These are phyloP conservation scores for Tenebrosternarchus preto DNA, from an alignment of 2,113 vertebrate genomes.

Conservation along the genomic window DNA sequence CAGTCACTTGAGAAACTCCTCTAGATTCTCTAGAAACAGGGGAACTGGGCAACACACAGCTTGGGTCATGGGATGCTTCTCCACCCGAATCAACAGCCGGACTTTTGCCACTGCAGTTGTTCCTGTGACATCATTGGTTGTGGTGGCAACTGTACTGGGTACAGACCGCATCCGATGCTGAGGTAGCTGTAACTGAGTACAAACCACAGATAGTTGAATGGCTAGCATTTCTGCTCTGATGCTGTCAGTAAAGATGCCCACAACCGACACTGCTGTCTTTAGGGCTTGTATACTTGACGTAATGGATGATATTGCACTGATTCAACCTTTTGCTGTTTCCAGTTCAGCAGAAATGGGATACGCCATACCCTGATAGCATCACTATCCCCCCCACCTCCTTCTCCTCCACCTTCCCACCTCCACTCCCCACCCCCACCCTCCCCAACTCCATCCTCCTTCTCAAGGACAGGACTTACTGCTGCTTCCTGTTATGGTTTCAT, in stretches of 20 bases:
- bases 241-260: slow-evolving; percentile 37
- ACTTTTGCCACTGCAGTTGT: slow-evolving; percentile 8
- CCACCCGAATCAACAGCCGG: neutral
- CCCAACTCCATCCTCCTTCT: slow-evolving; percentile 28
- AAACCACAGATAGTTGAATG: slow-evolving; percentile 47
- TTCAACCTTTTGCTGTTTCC: slow-evolving; percentile 53
- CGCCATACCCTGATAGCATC: slow-evolving; percentile 52
- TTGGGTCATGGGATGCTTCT: slow-evolving; percentile 7
- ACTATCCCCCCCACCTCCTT: slow-evolving; percentile 19
- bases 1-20: slow-evolving; percentile 39
- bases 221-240: slow-evolving; percentile 27
- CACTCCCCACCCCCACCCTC: neutral
- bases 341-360: slow-evolving; percentile 58
- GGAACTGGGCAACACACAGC: neutral
- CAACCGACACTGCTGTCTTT: slow-evolving; percentile 12
- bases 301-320: slow-evolving; percentile 45
- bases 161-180: slow-evolving; percentile 36
- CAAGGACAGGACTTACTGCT: slow-evolving; percentile 53
- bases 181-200: slow-evolving; percentile 50
- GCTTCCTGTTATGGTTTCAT: slow-evolving; percentile 60
- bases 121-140: slow-evolving; percentile 4
- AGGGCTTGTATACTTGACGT: slow-evolving; percentile 26
- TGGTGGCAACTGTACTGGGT: slow-evolving; percentile 19
- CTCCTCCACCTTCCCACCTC: neutral
- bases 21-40: neutral